phyloP scores from a whole-genome alignment of 1,140 invertebrate genomes.

The Hylaeus anthracinus region DNA sequence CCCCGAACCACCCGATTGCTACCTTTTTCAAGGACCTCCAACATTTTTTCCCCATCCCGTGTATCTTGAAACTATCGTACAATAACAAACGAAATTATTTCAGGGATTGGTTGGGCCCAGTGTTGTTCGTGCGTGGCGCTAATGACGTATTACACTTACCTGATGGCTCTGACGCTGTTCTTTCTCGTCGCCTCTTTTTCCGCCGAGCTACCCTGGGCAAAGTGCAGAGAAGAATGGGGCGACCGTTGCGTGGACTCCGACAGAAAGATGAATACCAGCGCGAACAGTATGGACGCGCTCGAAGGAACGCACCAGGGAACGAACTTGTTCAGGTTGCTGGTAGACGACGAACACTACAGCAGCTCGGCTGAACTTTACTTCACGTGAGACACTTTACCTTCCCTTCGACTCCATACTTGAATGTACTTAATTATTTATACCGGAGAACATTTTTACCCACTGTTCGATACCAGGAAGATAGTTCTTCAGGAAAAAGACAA shows the following conservation, averaged over 20 bases:
- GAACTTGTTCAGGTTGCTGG: constrained; percentile 8
- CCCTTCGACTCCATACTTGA: too few relatives aligned
- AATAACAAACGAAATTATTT: background rate
- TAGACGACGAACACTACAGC: constrained; percentile 38
- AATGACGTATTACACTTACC: constrained; percentile 88
- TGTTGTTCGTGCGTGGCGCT: constrained; percentile 86
- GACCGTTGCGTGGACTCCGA: constrained; percentile 67
- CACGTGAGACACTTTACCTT: constrained; percentile 74
- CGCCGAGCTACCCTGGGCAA: constrained; percentile 84
- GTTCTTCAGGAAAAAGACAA: constrained; percentile 86
- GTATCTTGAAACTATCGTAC: too few relatives aligned
- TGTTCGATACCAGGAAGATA: constrained; percentile 80
- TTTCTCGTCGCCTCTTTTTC: constrained; percentile 87
- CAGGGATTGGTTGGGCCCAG: constrained; percentile 90
- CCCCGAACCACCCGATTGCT: too few relatives aligned
- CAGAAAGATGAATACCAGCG: constrained; percentile 32
- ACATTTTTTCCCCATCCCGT: too few relatives aligned
- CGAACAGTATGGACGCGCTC: background rate
- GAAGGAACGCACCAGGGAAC: background rate
- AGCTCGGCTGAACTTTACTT: constrained; percentile 84
- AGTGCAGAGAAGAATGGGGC: constrained; percentile 84
- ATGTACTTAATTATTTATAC: too few relatives aligned
- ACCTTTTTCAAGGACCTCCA: too few relatives aligned
- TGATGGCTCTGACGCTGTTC: constrained; percentile 89
- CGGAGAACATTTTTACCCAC: too few relatives aligned